Conservation (phyloP, 2,888 invertebrate species). For the Anthophora plumipes region DNA sequence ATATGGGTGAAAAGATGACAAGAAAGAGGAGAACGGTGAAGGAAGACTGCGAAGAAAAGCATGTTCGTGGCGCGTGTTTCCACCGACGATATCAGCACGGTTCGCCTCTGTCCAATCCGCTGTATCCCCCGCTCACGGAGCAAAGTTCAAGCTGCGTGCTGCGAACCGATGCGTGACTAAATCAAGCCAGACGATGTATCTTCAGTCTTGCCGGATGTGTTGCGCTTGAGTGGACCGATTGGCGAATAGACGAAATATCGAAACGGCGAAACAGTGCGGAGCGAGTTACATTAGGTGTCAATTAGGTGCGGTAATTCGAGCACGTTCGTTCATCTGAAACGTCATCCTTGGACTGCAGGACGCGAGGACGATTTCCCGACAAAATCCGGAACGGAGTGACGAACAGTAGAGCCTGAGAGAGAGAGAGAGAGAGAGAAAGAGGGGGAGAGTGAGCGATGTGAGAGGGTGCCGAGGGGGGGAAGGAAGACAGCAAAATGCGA, state of each 20-base stretch:
- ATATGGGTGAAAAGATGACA: not conserved
- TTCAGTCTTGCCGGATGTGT: constrained; percentile 77
- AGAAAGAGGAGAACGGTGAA: constrained; percentile 9
- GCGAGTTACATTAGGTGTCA: not conserved
- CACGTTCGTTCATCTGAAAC: no score
- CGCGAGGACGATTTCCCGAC: not conserved
- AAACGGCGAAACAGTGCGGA: not conserved
- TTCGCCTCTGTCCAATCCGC: constrained; percentile 77
- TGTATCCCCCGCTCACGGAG: constrained; percentile 72
- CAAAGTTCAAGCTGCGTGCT: constrained; percentile 77
- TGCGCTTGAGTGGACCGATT: constrained; percentile 39
- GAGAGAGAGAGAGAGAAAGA: not conserved
- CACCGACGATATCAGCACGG: constrained; percentile 76
- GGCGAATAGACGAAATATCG: constrained; percentile 15
- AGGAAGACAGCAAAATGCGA: constrained; percentile 12
- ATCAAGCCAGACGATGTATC: constrained; percentile 75
- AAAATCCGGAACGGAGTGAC: no score
- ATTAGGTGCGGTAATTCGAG: not conserved
- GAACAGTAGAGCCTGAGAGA: no score
- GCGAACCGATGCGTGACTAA: constrained; percentile 78
- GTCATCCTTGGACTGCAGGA: no score
- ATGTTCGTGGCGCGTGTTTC: constrained; percentile 80
- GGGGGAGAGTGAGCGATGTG: not conserved
- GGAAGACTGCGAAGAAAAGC: constrained; percentile 58
- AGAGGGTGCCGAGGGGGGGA: not conserved